phyloP scores from a whole-genome alignment of 2,797 vertebrate genomes.

The Gastrophryne carolinensis region DNA sequence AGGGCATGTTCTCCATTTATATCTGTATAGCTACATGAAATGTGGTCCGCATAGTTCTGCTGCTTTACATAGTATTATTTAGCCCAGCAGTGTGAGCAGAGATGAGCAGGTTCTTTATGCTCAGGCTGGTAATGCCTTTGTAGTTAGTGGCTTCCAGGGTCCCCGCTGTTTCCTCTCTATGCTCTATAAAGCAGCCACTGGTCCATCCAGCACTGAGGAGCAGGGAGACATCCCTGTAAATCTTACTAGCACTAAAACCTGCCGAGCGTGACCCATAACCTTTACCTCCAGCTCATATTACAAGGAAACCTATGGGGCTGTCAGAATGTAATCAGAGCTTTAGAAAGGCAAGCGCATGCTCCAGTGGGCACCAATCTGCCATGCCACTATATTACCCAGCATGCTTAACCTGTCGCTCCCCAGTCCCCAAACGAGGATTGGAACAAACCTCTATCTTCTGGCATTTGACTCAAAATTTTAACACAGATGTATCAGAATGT shows the following conservation, averaged over 20 bases:
- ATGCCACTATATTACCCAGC: constrained; percentile 16
- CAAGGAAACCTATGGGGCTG: constrained; percentile 36
- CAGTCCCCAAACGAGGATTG: background rate
- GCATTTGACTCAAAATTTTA: background rate
- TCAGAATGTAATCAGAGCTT: constrained; percentile 39
- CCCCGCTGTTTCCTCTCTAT: background rate
- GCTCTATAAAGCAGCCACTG: constrained; percentile 13
- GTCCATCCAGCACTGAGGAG: constrained; percentile 14
- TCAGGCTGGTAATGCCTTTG: background rate
- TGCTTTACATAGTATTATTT: background rate
- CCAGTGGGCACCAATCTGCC: constrained; percentile 17
- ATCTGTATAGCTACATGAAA: too few species aligned
- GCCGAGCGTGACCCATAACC: constrained; percentile 20
- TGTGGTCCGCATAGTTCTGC: background rate
- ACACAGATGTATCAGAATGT: background rate
- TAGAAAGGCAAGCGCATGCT: constrained; percentile 1
- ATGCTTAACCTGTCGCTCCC: constrained; percentile 17
- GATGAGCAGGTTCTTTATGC: background rate
- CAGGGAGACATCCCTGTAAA: constrained; percentile 11
- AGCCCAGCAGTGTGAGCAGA: background rate
- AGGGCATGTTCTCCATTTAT: too few species aligned
- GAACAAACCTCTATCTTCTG: background rate
- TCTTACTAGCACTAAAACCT: constrained; percentile 37
- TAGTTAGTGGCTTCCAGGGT: background rate
- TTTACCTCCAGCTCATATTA: constrained; percentile 39